Evolutionary conservation across 2,797 vertebrate genomes (phyloP), one percentile per base, ranked within the genome.

Genomic region (Tolypeutes matacus): DNA sequence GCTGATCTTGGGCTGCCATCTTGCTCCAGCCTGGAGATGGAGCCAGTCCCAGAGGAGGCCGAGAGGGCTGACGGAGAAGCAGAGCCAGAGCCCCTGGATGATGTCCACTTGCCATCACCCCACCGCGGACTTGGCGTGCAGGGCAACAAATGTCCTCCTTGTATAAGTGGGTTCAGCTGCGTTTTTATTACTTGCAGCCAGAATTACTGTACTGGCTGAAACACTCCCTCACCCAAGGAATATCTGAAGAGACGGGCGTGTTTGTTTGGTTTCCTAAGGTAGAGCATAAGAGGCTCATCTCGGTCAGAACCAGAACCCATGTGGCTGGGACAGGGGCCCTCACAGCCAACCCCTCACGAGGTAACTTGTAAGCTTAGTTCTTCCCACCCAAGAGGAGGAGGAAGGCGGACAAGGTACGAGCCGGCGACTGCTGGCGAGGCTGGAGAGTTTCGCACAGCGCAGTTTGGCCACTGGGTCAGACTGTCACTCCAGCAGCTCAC

Each of bases 41-140:
- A 89, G 9, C 21, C 20, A 21, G 15, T 14, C 51, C 15, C 67
- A 58, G 51, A 23, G 36, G 23, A 85, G 42, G 62, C 17, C 70
- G 25, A 27, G 67, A 64, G 51, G 17, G 69, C 49, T 49, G n/a
- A 84, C 36, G 36, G 25, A 83, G 51, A 42, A n/a, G 29, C 23
- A 81, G n/a, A 60, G n/a, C 13, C 49, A 36, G 67, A 20, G 51
- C 7, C 51, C 84, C 23, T 56, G 39, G 14, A 25, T 6, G 2
- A 3, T 18, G 0, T 11, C n/a, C 21, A 14, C 51, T 15, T 17
- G 17, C 21, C 27, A 3, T 14, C 23, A 1, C 0, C 58, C 78
- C 5, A 20, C 34, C 77, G 56, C 12, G 90, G 72, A 58, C 65
- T 0, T 20, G 62, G 31, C 5, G n/a, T 34, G 10, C 27, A 36